These are phyloP conservation scores for Sinhomidia bicolor DNA, from an alignment of 2,888 invertebrate genomes.

Conservation along the genomic window DNA sequence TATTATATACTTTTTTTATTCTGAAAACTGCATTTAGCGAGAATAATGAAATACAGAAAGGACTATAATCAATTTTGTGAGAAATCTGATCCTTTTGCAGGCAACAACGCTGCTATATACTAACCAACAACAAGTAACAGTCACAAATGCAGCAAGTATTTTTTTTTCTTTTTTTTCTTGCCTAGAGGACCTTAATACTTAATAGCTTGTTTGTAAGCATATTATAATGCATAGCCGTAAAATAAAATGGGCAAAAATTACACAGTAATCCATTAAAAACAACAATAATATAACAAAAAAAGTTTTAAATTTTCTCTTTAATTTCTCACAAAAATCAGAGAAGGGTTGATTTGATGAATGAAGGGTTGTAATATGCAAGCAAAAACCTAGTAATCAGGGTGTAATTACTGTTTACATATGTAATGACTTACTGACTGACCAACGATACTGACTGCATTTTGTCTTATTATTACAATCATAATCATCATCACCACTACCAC, in stretches of 20 bases:
- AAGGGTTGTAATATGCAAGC: conserved; percentile 36
- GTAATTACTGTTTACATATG: conserved; percentile 70
- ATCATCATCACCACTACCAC: neutral
- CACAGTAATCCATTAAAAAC: conserved; percentile 39
- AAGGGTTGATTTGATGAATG: conserved; percentile 33
- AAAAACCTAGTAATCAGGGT: conserved; percentile 58
- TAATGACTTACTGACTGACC: conserved; percentile 54
- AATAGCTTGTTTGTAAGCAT: neutral
- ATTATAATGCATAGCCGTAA: neutral
- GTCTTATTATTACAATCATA: neutral
- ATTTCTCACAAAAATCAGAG: conserved; percentile 43
- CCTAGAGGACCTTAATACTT: neutral
- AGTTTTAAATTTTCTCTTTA: conserved; percentile 54
- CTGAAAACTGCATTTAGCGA: neutral
- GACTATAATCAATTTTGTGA: conserved; percentile 52
- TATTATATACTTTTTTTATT: neutral
- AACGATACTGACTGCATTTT: conserved; percentile 46
- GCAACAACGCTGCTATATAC: neutral
- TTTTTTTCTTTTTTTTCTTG: neutral
- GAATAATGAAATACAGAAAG: neutral
- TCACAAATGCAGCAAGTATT: conserved; percentile 11
- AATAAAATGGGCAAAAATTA: conserved; percentile 40
- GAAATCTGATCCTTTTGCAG: conserved; percentile 50
- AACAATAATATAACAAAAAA: neutral
- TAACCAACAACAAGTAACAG: neutral